Conservation (phyloP, 2,113 vertebrate species). For the Trinectes maculatus region DNA sequence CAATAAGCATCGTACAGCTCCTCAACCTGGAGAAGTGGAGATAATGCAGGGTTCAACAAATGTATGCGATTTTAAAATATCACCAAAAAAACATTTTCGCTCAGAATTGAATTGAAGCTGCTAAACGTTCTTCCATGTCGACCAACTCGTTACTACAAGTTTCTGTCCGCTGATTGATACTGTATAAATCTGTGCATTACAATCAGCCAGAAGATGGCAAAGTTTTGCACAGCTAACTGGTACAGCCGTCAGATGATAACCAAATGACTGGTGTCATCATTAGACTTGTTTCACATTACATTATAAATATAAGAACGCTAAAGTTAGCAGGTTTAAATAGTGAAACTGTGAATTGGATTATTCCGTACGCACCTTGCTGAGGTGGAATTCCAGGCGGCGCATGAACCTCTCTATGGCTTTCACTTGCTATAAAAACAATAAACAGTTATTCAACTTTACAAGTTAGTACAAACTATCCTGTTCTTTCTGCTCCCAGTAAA, state of each 20-base stretch:
- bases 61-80: too few species aligned
- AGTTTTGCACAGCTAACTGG: background rate
- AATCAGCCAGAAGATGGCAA: background rate
- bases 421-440: constrained; percentile 71
- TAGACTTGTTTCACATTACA: too few species aligned
- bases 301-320: background rate
- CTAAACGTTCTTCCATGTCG: background rate
- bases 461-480: background rate
- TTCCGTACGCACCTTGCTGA: constrained; percentile 72
- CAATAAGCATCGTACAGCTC: constrained; percentile 97
- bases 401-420: constrained; percentile 81
- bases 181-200: background rate
- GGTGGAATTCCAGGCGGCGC: constrained; percentile 79
- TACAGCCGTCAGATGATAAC: background rate
- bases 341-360: background rate
- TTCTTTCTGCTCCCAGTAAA: background rate
- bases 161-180: background rate
- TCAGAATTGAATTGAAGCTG: too few species aligned
- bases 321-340: background rate
- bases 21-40: constrained; percentile 85
- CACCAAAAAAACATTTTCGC: too few species aligned
- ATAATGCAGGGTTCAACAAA: background rate
- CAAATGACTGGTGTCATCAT: too few species aligned
- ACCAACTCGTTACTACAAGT: background rate
- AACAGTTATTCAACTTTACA: background rate